phyloP scores from a whole-genome alignment of 2,888 invertebrate genomes.

The Slavum lentiscoides region DNA sequence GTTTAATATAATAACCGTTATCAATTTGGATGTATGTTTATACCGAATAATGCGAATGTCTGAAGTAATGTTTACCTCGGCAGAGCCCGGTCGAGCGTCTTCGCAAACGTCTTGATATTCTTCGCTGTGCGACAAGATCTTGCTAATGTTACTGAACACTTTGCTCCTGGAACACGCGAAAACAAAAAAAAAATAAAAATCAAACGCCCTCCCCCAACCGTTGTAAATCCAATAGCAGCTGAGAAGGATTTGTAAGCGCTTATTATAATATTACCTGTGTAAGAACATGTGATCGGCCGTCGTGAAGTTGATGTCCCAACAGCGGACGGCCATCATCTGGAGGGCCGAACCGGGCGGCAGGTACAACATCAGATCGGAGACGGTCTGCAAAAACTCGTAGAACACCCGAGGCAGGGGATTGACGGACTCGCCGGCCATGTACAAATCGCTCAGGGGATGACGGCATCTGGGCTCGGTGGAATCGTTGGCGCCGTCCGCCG shows the following conservation, averaged over 20 bases:
- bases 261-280: constrained; percentile 63
- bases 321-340: constrained; percentile 88
- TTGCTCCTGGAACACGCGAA: constrained; percentile 67
- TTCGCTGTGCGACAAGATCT: constrained; percentile 90
- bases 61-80: constrained; percentile 58
- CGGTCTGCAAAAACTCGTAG: constrained; percentile 85
- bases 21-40: too few relatives aligned
- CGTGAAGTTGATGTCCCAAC: constrained; percentile 89
- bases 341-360: constrained; percentile 84
- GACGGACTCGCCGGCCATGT: constrained; percentile 68
- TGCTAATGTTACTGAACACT: constrained; percentile 94
- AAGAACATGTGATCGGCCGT: constrained; percentile 88
- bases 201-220: too few relatives aligned
- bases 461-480: constrained; percentile 63
- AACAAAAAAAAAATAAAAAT: constrained; percentile 59
- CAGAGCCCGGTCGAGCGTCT: constrained; percentile 62
- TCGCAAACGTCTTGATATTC: constrained; percentile 68
- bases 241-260: too few relatives aligned
- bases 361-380: constrained; percentile 87
- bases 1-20: too few relatives aligned
- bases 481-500: constrained; percentile 57
- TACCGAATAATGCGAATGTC: too few relatives aligned
- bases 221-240: too few relatives aligned
- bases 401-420: constrained; percentile 69
- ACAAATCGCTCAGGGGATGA: constrained; percentile 78